Base-by-base conservation (phyloP, 2,797 vertebrate genomes). In the Hemibagrus guttatus region DNA sequence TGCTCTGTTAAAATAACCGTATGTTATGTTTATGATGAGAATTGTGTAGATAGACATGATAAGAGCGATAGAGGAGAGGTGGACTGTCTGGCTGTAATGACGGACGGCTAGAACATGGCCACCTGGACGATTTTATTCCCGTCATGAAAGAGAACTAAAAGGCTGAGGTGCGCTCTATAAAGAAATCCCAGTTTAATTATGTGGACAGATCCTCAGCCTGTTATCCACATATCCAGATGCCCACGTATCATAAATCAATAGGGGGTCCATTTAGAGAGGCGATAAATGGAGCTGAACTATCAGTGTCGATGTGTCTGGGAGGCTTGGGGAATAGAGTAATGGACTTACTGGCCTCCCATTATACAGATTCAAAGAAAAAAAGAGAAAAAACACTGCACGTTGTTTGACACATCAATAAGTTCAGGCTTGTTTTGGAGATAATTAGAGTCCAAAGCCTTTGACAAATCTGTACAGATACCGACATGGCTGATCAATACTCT, bases 181-280 rank as follows among this genome's bases (percentile, higher is more conserved):
- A 85, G 74, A 80, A 80, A 85, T 81, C 75, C 84, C 63, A 80
- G 75, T 85, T 80, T 81, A 81, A 85, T 85, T 85, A 81, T 81
- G 31, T 80, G 39, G 76, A 85, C 84, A 59, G 64, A 26, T 71
- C 64, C 17, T 81, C 52, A 59, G 84, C 54, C 84, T 81, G 76
- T 81, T 81, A 59, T 81, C 84, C 75, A 46, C 71, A 31, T 49
- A 71, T 80, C 84, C 84, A 85, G 84, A 85, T 81, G 76, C 64
- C 52, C 26, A 12, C 2, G 63, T 23, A 81, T 23, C 49, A 85
- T 85, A 71, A 69, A 85, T 85, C 84, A 71, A 59, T 81, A 75
- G 17, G 76, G 28, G 64, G 39, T 56, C 84, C 59, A 80, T 42
- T 81, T 71, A 71, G 17, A 81, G 31, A 8, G 5, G 63, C 74